Conservation (phyloP, 1,140 invertebrate species). For the Drosophila ohnishii region DNA sequence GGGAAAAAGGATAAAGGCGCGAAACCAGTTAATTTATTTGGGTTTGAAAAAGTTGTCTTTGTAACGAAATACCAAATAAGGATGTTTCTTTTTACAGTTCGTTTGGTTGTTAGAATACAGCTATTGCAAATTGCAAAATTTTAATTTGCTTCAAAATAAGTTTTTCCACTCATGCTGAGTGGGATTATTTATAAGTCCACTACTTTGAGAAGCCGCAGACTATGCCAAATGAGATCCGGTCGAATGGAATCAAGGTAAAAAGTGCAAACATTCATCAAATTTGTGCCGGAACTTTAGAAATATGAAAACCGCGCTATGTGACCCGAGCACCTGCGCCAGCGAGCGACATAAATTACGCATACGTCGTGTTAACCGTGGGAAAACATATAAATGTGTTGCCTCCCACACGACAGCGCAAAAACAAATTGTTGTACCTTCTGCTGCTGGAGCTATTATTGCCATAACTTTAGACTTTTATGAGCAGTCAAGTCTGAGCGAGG, state of each 20-base stretch:
- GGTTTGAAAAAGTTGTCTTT: too few relatives aligned
- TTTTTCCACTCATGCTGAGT: not conserved
- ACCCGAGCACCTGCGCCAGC: slow-evolving; percentile 48
- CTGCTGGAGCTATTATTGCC: slow-evolving; percentile 44
- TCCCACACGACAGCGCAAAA: slow-evolving; percentile 20
- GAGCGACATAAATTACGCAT: slow-evolving; percentile 70
- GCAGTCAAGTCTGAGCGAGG: slow-evolving; percentile 19
- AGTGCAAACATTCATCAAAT: slow-evolving; percentile 58
- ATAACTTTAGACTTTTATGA: slow-evolving; percentile 73
- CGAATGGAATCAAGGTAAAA: slow-evolving; percentile 7
- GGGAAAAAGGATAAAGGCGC: too few relatives aligned
- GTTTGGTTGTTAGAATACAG: too few relatives aligned
- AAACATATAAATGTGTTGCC: slow-evolving; percentile 54
- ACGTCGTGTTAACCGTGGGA: slow-evolving; percentile 62
- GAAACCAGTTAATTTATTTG: too few relatives aligned
- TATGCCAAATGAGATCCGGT: slow-evolving; percentile 9
- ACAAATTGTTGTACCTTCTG: slow-evolving; percentile 46
- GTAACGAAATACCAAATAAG: too few relatives aligned
- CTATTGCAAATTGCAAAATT: too few relatives aligned
- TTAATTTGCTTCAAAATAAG: not conserved
- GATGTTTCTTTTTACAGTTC: too few relatives aligned
- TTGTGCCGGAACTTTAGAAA: slow-evolving; percentile 58
- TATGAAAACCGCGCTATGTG: slow-evolving; percentile 68
- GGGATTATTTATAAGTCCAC: not conserved
- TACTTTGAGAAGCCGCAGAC: not conserved